Percentiles rank a stretch among this genome's conserved stretches.
phyloP scores from a whole-genome alignment of 1,140 invertebrate genomes.

The Trypoxylus dichotomus region DNA sequence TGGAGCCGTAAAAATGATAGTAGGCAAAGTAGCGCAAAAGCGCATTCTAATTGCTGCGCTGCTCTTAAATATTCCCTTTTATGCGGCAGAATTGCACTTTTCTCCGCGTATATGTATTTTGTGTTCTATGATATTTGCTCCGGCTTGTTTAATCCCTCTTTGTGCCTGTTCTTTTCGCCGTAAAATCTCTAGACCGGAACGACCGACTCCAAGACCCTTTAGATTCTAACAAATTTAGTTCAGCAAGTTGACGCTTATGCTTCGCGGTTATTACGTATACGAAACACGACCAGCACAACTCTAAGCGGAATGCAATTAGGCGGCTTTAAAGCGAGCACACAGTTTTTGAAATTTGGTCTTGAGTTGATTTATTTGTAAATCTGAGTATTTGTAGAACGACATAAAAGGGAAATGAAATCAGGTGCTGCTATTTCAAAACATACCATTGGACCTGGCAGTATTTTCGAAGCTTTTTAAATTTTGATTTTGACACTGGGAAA shows the following conservation, averaged over 20 bases:
- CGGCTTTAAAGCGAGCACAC: not conserved
- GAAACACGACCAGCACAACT: not conserved
- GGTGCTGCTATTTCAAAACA: no score
- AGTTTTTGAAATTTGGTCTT: not conserved
- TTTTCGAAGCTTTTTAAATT: no score
- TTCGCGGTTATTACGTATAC: not conserved
- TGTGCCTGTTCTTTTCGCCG: not conserved
- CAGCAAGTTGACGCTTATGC: not conserved
- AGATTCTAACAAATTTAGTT: not conserved
- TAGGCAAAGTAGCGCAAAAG: not conserved
- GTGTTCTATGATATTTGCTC: not conserved
- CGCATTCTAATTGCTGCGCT: not conserved
- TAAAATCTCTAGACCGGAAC: not conserved
- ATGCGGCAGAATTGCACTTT: not conserved
- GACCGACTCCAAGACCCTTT: not conserved
- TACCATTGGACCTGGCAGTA: no score
- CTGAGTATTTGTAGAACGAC: not conserved
- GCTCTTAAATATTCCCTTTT: conserved; percentile 7
- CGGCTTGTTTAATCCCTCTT: not conserved
- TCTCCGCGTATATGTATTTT: not conserved
- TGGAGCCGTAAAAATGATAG: not conserved
- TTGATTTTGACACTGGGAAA: no score
- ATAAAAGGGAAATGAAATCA: not conserved
- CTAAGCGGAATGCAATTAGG: not conserved
- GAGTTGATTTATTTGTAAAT: not conserved